Base-by-base conservation (phyloP, 2,888 invertebrate species). In the Hyppa rectilinea region DNA sequence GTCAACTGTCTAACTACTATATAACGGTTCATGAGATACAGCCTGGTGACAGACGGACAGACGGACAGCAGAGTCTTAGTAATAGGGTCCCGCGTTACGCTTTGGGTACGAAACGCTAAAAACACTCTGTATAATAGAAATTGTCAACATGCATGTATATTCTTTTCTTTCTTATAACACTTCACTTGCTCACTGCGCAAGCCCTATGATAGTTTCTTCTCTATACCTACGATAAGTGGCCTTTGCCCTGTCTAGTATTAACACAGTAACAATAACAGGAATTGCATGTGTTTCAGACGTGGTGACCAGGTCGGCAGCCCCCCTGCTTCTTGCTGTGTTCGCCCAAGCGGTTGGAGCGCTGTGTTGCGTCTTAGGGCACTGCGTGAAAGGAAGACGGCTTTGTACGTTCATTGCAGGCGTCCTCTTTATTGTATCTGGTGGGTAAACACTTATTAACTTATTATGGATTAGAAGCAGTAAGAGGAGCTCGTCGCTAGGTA, bases 341-440 rank as follows among this genome's bases (percentile, higher is more conserved):
- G 96, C 98, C 34, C 97, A 99, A 81, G 96, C 97, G 62, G 96
- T 97, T 65, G 98, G 98, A 38, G 98, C 98, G 84, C 95, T 98
- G 80, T 98, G 98, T 88, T 98, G 98, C 90, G 96, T 98, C 66
- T 95, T 98, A 69, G 98, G 98, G 20, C 98, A 98, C 88, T 97
- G 98, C 88, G 97, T 97, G 62, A 97, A 97, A 87, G 97, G 97
- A 64, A 97, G 97, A 82, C 96, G 98, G 75, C 96, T 98, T 56
- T 98, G 97, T 93, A 98, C 98, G 61, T 98, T 99, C 92, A 96
- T 98, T 79, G 97, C 98, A 38, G 98, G 99, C 45, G 97, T 98
- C 80, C 96, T 98, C 79, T 98, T 98, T 93, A 98, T 99, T 90
- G 97, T 99, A 88, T 98, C 98, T 94, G 98, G 98, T 98, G 92